phyloP scores from a whole-genome alignment of 1,140 invertebrate genomes.

The Pseudachorutes palmiensis region DNA sequence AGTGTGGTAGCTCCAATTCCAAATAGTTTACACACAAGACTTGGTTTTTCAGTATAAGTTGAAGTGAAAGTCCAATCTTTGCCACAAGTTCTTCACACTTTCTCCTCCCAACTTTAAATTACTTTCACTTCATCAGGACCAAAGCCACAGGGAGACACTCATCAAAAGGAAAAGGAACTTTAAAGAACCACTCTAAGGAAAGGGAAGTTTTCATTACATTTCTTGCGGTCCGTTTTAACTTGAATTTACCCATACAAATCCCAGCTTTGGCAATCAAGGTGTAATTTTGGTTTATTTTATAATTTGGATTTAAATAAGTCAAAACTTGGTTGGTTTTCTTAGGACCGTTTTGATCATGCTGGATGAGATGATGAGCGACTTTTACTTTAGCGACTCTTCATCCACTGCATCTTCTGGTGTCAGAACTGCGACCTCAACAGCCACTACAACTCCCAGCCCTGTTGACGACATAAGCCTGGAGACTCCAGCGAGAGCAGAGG shows the following conservation, averaged over 20 bases:
- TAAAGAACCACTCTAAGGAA: not conserved
- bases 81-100: too few relatives aligned
- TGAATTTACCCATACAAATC: not conserved
- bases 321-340: not conserved
- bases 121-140: not conserved
- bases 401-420: conserved; percentile 34
- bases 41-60: too few relatives aligned
- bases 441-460: not conserved
- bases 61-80: too few relatives aligned
- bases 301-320: too few relatives aligned
- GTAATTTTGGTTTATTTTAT: too few relatives aligned
- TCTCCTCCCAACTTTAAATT: not conserved
- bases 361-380: conserved; percentile 36
- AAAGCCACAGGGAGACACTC: too few relatives aligned
- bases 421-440: not conserved
- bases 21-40: too few relatives aligned
- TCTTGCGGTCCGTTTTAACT: not conserved
- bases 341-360: conserved; percentile 29
- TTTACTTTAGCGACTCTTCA: conserved; percentile 37
- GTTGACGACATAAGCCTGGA: not conserved
- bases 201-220: not conserved
- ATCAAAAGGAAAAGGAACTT: not conserved
- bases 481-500: not conserved
- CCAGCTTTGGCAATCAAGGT: not conserved
- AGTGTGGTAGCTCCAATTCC: too few relatives aligned